These are phyloP conservation scores for Nomada flava DNA, from an alignment of 2,888 invertebrate genomes.

Conservation along the genomic window DNA sequence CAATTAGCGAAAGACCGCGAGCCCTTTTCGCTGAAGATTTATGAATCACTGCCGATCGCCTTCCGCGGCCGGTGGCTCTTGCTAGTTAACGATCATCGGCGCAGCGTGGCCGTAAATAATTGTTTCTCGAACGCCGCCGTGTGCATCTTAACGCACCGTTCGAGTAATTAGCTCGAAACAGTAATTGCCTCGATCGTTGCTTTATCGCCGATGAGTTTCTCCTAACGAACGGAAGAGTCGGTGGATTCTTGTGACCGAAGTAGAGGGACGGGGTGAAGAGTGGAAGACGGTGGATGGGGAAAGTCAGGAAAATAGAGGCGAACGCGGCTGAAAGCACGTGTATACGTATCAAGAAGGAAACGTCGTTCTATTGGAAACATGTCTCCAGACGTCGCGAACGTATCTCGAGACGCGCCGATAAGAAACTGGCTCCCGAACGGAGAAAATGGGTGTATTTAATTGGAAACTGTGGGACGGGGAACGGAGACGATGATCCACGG, in stretches of 20 bases:
- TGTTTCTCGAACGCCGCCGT: slow-evolving; percentile 22
- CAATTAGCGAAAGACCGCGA: slow-evolving; percentile 48
- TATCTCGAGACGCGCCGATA: slow-evolving; percentile 54
- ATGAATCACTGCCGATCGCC: slow-evolving; percentile 42
- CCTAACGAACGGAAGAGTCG: background rate
- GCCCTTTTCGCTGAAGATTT: slow-evolving; percentile 36
- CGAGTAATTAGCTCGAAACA: slow-evolving; percentile 23
- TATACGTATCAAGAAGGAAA: slow-evolving; percentile 47
- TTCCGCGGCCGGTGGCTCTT: slow-evolving; percentile 19
- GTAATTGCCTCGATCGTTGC: background rate
- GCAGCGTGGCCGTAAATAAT: slow-evolving; percentile 36
- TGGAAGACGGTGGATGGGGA: background rate
- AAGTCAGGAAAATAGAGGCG: background rate
- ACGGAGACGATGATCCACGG: slow-evolving; percentile 15
- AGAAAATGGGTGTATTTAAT: slow-evolving; percentile 57
- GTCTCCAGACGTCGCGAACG: slow-evolving; percentile 46
- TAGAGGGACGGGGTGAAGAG: background rate
- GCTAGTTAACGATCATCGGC: slow-evolving; percentile 31
- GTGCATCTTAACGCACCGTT: slow-evolving; percentile 8
- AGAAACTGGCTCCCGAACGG: slow-evolving; percentile 22
- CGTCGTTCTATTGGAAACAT: slow-evolving; percentile 58
- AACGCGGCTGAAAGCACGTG: slow-evolving; percentile 25
- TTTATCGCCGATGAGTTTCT: slow-evolving; percentile 9
- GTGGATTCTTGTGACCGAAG: background rate
- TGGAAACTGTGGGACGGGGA: slow-evolving; percentile 38